phyloP scores from a whole-genome alignment of 2,797 vertebrate species.

The Scyliorhinus canicula region DNA sequence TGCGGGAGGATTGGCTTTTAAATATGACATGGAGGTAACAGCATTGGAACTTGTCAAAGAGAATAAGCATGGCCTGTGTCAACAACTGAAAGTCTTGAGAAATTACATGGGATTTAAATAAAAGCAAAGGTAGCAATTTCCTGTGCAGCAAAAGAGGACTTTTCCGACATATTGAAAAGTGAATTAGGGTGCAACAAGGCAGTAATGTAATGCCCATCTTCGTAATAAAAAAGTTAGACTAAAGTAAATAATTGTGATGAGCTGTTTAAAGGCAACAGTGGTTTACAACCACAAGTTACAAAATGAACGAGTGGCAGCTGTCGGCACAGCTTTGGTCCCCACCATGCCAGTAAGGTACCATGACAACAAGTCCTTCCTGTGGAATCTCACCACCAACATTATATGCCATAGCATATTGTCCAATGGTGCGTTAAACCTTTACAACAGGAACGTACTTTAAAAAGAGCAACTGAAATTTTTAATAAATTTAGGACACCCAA shows the following conservation, averaged over 20 bases:
- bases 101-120: neutral
- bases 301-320: neutral
- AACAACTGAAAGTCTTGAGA: neutral
- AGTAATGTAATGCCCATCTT: no score
- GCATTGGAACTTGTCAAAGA: neutral
- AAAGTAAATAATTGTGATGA: neutral
- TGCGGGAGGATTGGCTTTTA: neutral
- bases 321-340: neutral
- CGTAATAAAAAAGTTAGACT: neutral
- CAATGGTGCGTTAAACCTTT: neutral
- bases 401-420: neutral
- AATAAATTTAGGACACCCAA: no score
- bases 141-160: neutral
- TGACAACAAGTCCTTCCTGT: neutral
- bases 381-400: neutral
- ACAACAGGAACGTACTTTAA: neutral
- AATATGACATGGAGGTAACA: neutral
- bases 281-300: neutral
- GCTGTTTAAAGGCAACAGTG: neutral
- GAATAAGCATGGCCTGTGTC: neutral
- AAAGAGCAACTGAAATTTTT: neutral
- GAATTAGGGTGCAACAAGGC: no score
- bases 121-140: neutral
- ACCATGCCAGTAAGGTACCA: neutral
- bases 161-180: neutral